Percentiles rank a stretch among this genome's conserved stretches.
Evolutionary conservation across 2,113 vertebrate genomes (phyloP).

Genomic region (Fukomys damarensis): DNA sequence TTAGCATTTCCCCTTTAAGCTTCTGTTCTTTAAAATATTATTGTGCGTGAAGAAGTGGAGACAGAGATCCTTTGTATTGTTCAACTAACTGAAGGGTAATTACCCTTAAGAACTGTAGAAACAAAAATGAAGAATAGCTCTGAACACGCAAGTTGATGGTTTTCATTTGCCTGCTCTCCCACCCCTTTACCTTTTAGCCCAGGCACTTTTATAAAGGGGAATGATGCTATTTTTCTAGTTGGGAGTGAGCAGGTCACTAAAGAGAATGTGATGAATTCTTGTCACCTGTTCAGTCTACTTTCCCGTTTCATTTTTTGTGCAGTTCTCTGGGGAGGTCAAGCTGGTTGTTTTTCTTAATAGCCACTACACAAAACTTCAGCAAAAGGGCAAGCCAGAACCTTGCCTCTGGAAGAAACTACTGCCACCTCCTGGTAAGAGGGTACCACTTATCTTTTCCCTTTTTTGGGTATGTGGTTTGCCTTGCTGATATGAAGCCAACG

Average conservation of each 20-base stretch:
- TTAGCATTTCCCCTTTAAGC: conserved; percentile 25
- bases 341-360: conserved; percentile 64
- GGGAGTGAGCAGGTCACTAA: conserved; percentile 7
- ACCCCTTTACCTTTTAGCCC: neutral
- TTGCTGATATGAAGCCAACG: conserved; percentile 46
- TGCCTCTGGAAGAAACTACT: conserved; percentile 60
- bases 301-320: conserved; percentile 46
- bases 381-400: conserved; percentile 34
- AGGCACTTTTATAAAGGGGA: neutral
- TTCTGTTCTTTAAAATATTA: conserved; percentile 49
- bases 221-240: conserved; percentile 58
- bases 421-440: conserved; percentile 64
- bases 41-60: conserved; percentile 32
- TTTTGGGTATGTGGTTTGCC: neutral
- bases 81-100: conserved; percentile 22
- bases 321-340: conserved; percentile 11
- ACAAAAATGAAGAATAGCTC: conserved; percentile 1
- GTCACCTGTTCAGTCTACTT: conserved; percentile 39
- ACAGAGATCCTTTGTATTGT: conserved; percentile 27
- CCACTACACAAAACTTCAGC: conserved; percentile 25
- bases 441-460: conserved; percentile 46
- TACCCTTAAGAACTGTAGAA: conserved; percentile 26
- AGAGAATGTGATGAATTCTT: conserved; percentile 49
- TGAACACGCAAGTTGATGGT: neutral
- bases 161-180: neutral